phyloP scores from a whole-genome alignment of 2,797 vertebrate species.

The Bufotes viridis region DNA sequence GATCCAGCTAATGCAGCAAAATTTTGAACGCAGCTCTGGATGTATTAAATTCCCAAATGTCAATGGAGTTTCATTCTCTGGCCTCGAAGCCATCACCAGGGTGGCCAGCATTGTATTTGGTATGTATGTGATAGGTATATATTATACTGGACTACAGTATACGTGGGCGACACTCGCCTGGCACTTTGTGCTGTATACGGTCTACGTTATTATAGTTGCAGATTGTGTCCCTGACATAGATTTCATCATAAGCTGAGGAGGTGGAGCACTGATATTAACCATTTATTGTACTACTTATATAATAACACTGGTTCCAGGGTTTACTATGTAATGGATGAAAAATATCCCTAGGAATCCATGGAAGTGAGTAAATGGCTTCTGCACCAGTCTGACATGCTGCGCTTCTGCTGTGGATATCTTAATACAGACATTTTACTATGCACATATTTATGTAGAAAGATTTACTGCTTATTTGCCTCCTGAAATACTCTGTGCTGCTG shows the following conservation, averaged over 20 bases:
- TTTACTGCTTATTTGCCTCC: background rate
- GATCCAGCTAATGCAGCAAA: background rate
- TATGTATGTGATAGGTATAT: too few relatives aligned
- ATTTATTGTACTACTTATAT: background rate
- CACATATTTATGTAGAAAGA: too few relatives aligned
- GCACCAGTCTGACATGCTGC: background rate
- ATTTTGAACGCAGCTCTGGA: background rate
- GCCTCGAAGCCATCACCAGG: too few relatives aligned
- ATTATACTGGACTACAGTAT: too few relatives aligned
- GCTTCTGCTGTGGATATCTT: too few relatives aligned
- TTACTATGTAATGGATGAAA: background rate
- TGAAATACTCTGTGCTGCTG: conserved; percentile 21
- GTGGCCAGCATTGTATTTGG: too few relatives aligned
- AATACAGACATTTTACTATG: too few relatives aligned
- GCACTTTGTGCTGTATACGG: too few relatives aligned
- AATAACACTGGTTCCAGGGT: background rate
- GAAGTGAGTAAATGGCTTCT: background rate
- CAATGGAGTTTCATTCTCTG: too few relatives aligned
- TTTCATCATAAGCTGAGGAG: background rate
- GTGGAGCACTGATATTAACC: background rate
- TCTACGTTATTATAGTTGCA: background rate
- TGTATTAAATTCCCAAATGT: too few relatives aligned
- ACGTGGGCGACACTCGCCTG: too few relatives aligned
- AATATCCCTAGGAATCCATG: too few relatives aligned
- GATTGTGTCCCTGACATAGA: background rate